Conservation (phyloP, 2,797 vertebrate species). For the Sebastes alutus region DNA sequence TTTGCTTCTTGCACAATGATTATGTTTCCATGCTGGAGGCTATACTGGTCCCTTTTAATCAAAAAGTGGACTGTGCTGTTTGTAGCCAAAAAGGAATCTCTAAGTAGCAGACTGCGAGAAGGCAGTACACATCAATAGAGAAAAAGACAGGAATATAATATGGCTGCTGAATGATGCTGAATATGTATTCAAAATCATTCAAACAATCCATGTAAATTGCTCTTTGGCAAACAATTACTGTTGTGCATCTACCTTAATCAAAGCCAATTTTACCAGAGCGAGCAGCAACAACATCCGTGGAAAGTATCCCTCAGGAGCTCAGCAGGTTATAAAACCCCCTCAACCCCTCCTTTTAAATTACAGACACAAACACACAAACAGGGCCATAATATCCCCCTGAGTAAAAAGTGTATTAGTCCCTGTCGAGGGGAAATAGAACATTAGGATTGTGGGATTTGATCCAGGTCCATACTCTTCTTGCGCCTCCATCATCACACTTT, state of each 20-base stretch:
- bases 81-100: background rate
- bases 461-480: conserved; percentile 24
- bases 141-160: background rate
- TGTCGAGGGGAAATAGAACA: conserved; percentile 16
- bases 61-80: background rate
- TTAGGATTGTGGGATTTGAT: conserved; percentile 36
- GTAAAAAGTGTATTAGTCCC: conserved; percentile 5
- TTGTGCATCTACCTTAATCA: conserved; percentile 15
- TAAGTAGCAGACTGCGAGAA: background rate
- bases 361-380: conserved; percentile 34
- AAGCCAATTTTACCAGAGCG: conserved; percentile 13
- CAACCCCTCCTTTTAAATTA: conserved; percentile 19
- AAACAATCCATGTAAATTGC: conserved; percentile 35
- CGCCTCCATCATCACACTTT: conserved; percentile 40
- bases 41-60: conserved; percentile 43
- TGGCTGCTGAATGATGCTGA: conserved; percentile 2
- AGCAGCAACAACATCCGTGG: conserved; percentile 13
- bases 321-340: conserved; percentile 7
- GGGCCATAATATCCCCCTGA: background rate
- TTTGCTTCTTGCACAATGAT: background rate
- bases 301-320: conserved; percentile 3
- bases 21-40: conserved; percentile 26
- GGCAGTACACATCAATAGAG: background rate
- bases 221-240: conserved; percentile 38
- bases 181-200: conserved; percentile 23